Conservation (phyloP, 2,888 invertebrate species). For the Pinctada fucata region DNA sequence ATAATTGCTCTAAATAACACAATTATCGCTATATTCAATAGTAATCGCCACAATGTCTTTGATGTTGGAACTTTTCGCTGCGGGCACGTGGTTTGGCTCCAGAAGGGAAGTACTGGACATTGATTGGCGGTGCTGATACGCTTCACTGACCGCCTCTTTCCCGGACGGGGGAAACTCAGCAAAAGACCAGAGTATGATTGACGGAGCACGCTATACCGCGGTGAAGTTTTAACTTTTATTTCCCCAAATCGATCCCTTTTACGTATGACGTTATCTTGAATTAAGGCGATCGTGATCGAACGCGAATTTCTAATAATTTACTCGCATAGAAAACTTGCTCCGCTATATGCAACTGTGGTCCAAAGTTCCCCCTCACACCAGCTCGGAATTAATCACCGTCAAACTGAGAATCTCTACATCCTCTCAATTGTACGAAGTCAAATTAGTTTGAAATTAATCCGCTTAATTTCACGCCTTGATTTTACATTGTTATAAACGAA, state of each 20-base stretch:
- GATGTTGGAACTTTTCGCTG: slow-evolving; percentile 5
- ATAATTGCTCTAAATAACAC: slow-evolving; percentile 33
- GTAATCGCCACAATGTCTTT: slow-evolving; percentile 18
- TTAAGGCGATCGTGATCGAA: not conserved
- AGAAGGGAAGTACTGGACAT: not conserved
- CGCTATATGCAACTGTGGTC: not conserved
- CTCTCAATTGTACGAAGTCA: not conserved
- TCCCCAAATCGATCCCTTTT: not conserved
- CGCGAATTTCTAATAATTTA: not conserved
- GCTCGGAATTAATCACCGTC: not conserved
- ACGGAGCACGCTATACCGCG: not conserved
- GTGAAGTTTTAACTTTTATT: not conserved
- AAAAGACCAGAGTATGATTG: not conserved
- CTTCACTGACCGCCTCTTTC: not conserved
- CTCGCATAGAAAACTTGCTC: not conserved
- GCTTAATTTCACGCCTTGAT: not conserved
- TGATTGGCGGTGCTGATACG: not conserved
- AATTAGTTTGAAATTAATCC: not conserved
- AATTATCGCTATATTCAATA: slow-evolving; percentile 24
- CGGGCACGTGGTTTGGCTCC: not conserved
- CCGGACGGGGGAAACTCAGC: not conserved
- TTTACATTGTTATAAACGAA: not conserved
- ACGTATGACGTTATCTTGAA: slow-evolving; percentile 1
- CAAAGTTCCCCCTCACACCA: not conserved
- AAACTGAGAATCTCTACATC: not conserved